Evolutionary conservation across 2,797 vertebrate genomes (phyloP).

Genomic region (Chrysolophus pictus): DNA sequence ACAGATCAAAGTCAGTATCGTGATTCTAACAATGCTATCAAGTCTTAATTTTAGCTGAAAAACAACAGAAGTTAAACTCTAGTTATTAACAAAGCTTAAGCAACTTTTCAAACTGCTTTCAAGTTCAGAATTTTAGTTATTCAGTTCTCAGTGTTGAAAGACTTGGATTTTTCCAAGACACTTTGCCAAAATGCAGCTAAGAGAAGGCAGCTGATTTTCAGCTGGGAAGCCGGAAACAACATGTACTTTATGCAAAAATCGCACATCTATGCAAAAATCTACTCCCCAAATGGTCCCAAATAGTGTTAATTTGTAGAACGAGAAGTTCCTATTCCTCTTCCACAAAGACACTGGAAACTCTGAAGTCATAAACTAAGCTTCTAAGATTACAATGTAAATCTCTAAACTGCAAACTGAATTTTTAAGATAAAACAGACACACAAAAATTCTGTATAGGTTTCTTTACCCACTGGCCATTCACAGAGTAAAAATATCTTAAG

Average conservation of each 20-base stretch:
- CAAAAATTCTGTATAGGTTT: background rate
- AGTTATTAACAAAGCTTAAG: background rate
- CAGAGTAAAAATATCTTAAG: background rate
- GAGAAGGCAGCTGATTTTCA: background rate
- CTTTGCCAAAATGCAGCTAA: background rate
- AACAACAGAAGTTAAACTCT: background rate
- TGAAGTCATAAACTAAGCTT: background rate
- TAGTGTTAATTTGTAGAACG: background rate
- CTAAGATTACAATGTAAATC: background rate
- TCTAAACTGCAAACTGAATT: background rate
- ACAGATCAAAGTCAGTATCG: background rate
- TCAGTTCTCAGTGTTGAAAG: background rate
- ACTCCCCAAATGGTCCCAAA: background rate
- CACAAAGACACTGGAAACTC: background rate
- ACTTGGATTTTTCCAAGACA: background rate
- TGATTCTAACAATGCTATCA: background rate
- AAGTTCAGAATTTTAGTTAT: background rate
- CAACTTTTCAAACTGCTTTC: background rate
- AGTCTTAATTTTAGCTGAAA: background rate
- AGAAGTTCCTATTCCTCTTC: background rate
- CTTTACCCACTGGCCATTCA: background rate
- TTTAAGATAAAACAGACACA: background rate
- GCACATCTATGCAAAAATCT: background rate
- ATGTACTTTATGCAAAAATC: background rate
- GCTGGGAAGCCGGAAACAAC: background rate